A percentile compares a stretch with the other conserved stretches of the same genome.
phyloP scores from a whole-genome alignment of 2,113 vertebrate genomes.

The Ariopsis seemanni region DNA sequence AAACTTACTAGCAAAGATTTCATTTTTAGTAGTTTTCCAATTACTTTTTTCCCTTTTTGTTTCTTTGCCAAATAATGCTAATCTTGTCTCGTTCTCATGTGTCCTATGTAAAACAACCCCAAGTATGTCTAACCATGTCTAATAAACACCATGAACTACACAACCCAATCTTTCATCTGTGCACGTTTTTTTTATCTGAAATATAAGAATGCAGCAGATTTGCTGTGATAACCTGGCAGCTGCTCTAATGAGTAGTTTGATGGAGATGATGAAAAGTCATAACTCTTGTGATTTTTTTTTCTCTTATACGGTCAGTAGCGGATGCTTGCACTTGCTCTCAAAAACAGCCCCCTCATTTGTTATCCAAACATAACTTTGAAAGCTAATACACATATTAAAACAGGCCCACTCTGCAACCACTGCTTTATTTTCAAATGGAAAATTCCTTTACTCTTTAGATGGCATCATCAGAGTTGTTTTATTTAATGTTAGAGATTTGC shows the following conservation, averaged over 20 bases:
- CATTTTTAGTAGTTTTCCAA: neutral
- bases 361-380: constrained; percentile 17
- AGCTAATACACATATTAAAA: constrained; percentile 33
- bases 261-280: constrained; percentile 23
- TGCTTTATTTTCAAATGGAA: constrained; percentile 25
- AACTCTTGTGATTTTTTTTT: neutral
- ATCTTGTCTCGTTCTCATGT: constrained; percentile 16
- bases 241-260: constrained; percentile 2
- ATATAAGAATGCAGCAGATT: constrained; percentile 25
- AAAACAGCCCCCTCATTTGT: constrained; percentile 13
- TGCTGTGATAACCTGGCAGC: constrained; percentile 21
- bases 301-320: neutral
- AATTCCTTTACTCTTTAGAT: neutral
- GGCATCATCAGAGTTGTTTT: neutral
- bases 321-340: constrained; percentile 13
- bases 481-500: constrained; percentile 24
- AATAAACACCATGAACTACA: constrained; percentile 1
- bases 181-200: constrained; percentile 40
- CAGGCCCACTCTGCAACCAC: neutral
- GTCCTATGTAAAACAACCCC: constrained; percentile 30
- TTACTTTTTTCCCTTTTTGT: neutral
- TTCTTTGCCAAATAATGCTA: neutral
- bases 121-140: neutral
- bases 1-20: constrained; percentile 3
- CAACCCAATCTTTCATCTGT: neutral